A percentile compares a stretch with the other conserved stretches of the same genome.
phyloP scores from a whole-genome alignment of 2,797 vertebrate genomes.

The Manis pentadactyla region DNA sequence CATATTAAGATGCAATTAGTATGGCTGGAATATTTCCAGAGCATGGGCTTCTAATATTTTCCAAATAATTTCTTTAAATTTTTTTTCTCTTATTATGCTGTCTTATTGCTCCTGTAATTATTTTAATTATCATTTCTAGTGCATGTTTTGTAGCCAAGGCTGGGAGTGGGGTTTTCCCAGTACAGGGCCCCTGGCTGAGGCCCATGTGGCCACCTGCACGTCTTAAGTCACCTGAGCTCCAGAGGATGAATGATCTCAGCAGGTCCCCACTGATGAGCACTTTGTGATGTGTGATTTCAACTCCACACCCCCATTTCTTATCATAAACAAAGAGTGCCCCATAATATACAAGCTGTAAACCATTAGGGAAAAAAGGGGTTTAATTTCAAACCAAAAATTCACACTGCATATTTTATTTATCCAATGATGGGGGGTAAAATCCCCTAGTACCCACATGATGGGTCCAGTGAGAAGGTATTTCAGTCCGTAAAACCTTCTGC shows the following conservation, averaged over 20 bases:
- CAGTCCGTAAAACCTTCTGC: neutral
- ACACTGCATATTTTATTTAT: accelerated
- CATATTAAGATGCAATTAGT: slow-evolving; percentile 20
- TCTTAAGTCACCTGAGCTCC: accelerated
- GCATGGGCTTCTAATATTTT: slow-evolving; percentile 32
- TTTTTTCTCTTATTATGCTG: slow-evolving; percentile 30
- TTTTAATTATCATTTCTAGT: neutral
- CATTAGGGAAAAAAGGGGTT: neutral
- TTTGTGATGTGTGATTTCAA: neutral
- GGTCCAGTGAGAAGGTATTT: neutral
- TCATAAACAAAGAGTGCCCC: neutral
- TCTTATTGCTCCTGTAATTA: slow-evolving; percentile 49
- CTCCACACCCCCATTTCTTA: neutral
- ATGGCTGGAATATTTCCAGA: slow-evolving; percentile 5
- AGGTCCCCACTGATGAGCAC: accelerated
- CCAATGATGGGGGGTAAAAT: accelerated
- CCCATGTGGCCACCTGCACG: accelerated
- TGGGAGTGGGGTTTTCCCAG: neutral
- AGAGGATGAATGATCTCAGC: accelerated
- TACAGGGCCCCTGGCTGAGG: neutral
- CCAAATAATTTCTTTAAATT: slow-evolving; percentile 64
- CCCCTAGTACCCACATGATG: accelerated
- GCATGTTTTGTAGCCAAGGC: neutral
- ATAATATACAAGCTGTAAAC: neutral
- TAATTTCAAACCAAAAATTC: neutral